A percentile compares a stretch with the other conserved stretches of the same genome.
These are phyloP conservation scores for Scartelaos histophorus DNA, from an alignment of 2,113 vertebrate genomes.

Conservation along the genomic window DNA sequence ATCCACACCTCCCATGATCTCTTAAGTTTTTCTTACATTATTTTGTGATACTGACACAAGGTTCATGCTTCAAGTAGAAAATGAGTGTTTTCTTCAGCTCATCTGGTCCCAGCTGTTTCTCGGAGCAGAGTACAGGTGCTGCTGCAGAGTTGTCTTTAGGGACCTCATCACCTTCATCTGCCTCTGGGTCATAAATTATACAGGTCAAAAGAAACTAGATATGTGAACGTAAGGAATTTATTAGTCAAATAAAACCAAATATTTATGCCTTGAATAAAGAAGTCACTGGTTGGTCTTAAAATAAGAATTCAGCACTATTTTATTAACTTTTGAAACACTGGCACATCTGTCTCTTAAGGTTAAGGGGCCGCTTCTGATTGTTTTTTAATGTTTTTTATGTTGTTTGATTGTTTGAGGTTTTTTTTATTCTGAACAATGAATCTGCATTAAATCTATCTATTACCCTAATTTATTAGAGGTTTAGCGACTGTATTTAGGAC, in stretches of 20 bases:
- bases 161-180: background rate
- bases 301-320: background rate
- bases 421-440: too few species aligned
- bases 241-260: background rate
- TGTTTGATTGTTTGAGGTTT: too few species aligned
- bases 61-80: background rate
- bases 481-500: too few species aligned
- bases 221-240: background rate
- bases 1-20: background rate
- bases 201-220: background rate
- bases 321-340: too few species aligned
- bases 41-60: background rate
- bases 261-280: background rate
- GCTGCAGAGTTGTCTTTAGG: background rate
- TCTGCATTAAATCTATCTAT: background rate
- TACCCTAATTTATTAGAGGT: background rate
- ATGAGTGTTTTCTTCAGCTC: background rate
- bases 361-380: too few species aligned
- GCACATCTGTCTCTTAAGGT: too few species aligned
- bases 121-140: conserved; percentile 14
- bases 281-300: background rate
- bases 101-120: conserved; percentile 1
- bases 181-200: background rate
- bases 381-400: too few species aligned
- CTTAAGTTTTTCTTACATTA: background rate